Percentiles rank a stretch among this genome's conserved stretches.
Evolutionary conservation across 2,888 invertebrate species (phyloP).

Genomic region (Busseola fusca): DNA sequence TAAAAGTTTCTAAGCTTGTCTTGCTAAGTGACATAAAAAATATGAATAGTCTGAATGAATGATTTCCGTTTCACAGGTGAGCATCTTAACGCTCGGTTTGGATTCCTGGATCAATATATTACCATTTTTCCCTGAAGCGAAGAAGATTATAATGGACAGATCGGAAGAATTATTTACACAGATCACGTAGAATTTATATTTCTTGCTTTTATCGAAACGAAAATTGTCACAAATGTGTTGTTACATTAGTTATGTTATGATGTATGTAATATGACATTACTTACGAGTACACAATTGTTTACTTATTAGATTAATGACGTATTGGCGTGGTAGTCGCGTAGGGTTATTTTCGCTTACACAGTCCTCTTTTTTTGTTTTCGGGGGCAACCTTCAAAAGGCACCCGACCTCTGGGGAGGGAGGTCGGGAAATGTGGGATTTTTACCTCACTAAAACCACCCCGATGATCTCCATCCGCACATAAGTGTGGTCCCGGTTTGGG

Average conservation of each 20-base stretch:
- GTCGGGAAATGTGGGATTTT: too few relatives aligned
- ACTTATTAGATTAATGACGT: background rate
- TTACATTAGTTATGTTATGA: slow-evolving; percentile 1
- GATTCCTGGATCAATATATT: slow-evolving; percentile 83
- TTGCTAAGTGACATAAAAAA: background rate
- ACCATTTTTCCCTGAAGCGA: slow-evolving; percentile 80
- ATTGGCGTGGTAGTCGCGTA: background rate
- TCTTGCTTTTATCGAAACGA: background rate
- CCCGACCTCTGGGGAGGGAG: too few relatives aligned
- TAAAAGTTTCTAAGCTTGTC: background rate
- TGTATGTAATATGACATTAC: slow-evolving; percentile 1
- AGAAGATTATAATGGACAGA: slow-evolving; percentile 73
- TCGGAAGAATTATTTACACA: slow-evolving; percentile 79
- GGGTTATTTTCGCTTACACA: background rate
- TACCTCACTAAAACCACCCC: too few relatives aligned
- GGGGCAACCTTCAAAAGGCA: too few relatives aligned
- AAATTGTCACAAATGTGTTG: background rate
- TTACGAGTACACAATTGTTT: background rate
- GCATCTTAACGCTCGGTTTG: slow-evolving; percentile 76
- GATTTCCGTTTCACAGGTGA: slow-evolving; percentile 67
- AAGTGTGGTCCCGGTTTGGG: too few relatives aligned
- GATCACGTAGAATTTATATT: slow-evolving; percentile 40
- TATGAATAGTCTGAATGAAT: background rate
- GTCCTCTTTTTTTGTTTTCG: too few relatives aligned
- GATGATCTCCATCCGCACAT: too few relatives aligned